Evolutionary conservation across 2,888 invertebrate species (phyloP).

Genomic region (Dynastes hyllus): DNA sequence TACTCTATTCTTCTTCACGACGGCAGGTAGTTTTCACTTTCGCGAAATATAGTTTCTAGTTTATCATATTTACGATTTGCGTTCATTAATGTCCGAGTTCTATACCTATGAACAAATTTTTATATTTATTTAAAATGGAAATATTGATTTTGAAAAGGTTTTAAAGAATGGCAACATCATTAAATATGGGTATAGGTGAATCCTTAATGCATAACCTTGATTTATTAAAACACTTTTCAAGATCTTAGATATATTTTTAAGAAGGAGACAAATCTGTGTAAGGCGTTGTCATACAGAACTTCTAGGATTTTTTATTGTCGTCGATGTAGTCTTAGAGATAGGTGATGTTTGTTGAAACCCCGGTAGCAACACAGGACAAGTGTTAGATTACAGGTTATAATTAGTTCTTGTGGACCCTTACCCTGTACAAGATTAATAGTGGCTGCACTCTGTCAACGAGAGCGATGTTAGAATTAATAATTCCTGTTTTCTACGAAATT

Average conservation of each 20-base stretch:
- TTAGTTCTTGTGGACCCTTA: slow-evolving; percentile 49
- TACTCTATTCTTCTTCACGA: too few species aligned
- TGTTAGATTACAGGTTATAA: slow-evolving; percentile 54
- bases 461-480: slow-evolving; percentile 18
- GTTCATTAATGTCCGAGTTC: too few species aligned
- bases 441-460: slow-evolving; percentile 34
- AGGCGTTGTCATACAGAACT: slow-evolving; percentile 24
- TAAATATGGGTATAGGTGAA: background rate
- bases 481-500: slow-evolving; percentile 28
- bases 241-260: slow-evolving; percentile 29
- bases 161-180: background rate
- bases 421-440: slow-evolving; percentile 32
- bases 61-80: too few species aligned
- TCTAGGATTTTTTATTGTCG: slow-evolving; percentile 33
- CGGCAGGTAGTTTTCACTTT: too few species aligned
- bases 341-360: slow-evolving; percentile 25
- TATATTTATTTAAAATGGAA: too few species aligned
- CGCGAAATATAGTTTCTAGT: too few species aligned
- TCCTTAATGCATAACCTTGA: background rate
- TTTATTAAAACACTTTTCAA: slow-evolving; percentile 8
- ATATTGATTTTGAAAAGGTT: background rate
- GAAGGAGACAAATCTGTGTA: slow-evolving; percentile 26
- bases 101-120: too few species aligned
- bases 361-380: slow-evolving; percentile 48
- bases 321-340: slow-evolving; percentile 30